phyloP scores from a whole-genome alignment of 2,113 vertebrate genomes.

The Nothocercus nigrocapillus region DNA sequence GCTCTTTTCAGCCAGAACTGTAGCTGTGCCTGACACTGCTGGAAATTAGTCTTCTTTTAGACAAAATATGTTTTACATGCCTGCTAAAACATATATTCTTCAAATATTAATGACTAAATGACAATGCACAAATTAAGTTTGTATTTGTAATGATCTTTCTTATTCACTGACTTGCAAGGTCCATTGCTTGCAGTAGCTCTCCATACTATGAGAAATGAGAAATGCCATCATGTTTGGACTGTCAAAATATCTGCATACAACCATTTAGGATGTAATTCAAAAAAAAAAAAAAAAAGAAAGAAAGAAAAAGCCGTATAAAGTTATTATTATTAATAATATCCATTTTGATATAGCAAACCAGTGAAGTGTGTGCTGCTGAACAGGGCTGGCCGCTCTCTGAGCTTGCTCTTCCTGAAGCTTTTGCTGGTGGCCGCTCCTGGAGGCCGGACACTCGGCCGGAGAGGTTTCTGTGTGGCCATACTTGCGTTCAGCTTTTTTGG shows the following conservation, averaged over 20 bases:
- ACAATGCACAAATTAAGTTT: neutral
- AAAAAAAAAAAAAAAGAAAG: no score
- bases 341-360: neutral
- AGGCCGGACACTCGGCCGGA: fast-evolving
- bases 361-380: neutral
- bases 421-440: neutral
- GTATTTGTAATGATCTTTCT: neutral
- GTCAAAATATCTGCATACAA: neutral
- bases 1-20: neutral
- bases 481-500: neutral
- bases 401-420: neutral
- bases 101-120: neutral
- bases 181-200: neutral
- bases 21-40: neutral
- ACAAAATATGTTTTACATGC: neutral
- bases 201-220: neutral
- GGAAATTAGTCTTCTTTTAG: neutral
- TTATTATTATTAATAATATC: neutral
- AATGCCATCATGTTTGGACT: fast-evolving
- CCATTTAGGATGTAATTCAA: neutral
- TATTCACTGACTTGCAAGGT: neutral
- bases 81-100: neutral
- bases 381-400: fast-evolving
- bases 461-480: neutral
- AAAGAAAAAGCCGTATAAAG: neutral